Base-by-base conservation (phyloP, 1,140 invertebrate genomes). In the Drosophila parabipectinata region DNA sequence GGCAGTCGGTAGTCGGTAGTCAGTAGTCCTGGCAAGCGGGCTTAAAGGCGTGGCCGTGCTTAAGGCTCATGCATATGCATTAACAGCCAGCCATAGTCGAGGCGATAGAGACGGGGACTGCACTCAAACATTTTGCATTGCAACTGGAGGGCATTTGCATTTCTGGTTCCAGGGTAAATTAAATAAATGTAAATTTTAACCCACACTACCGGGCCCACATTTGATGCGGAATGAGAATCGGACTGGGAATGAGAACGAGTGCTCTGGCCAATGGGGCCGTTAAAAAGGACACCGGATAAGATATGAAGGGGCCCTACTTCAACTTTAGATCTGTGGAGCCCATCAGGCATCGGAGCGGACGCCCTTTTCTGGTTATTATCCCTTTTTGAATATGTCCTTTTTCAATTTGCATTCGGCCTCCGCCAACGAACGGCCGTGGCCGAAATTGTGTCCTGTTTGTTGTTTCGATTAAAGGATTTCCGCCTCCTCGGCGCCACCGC, bases 1-100 rank as follows among this genome's bases (percentile, higher is more conserved):
- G 9, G 7, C 8, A 32, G 6, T 8, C 9, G 7, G 7, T 8
- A 32, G 34, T 12, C 9, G 34, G 34, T 9, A 32, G 32, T 10
- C 12, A 10, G 34, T 12, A 37, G 34, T 37, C 26, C 34, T 37
- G 34, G 34, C 34, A n/a, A 37, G 4, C 34, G 34, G 34, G 34
- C 34, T 14, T 10, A 34, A 24, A 68, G 62, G 60, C 52, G 59
- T 75, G 48, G 44, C 54, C 45, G 14, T 28, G 39, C 60, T 57
- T 52, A 76, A 64, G 72, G 12, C 82, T 84, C 77, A 84, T 84
- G 77, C 81, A 84, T 84, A 84, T 84, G 81, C 73, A 84, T 74
- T 58, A 77, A 55, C 37, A 57, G 56, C 61, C 28, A 62, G 26
- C 6, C 30, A 7, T 5, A 10, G 5, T 8, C 41, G 6, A 37